These are phyloP conservation scores for Mechanitis mazaeus DNA, from an alignment of 2,888 invertebrate genomes.

Conservation along the genomic window DNA sequence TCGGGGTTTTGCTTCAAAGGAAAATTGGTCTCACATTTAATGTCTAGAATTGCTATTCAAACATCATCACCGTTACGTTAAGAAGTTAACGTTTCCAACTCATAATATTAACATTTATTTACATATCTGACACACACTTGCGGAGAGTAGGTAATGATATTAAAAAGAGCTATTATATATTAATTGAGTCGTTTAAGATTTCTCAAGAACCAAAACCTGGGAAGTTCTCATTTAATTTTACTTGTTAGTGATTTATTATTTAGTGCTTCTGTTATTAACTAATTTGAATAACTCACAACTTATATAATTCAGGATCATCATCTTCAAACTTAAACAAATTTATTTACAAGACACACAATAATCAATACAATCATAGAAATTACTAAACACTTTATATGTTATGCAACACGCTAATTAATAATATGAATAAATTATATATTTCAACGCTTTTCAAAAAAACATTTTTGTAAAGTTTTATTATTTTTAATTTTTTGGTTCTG, in stretches of 20 bases:
- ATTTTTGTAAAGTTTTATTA: too few relatives aligned
- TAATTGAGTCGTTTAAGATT: neutral
- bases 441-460: too few relatives aligned
- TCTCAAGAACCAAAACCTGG: neutral
- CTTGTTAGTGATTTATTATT: neutral
- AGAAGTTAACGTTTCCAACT: neutral
- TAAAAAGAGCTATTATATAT: neutral
- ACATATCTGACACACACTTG: neutral
- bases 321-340: too few relatives aligned
- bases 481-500: too few relatives aligned
- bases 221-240: neutral
- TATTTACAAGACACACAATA: too few relatives aligned
- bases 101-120: neutral
- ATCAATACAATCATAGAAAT: too few relatives aligned
- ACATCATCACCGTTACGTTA: neutral
- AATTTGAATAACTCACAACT: too few relatives aligned
- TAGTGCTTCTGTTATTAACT: too few relatives aligned
- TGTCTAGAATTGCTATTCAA: constrained; percentile 1
- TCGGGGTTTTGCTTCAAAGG: neutral
- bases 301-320: too few relatives aligned
- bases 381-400: too few relatives aligned
- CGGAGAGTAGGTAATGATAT: neutral
- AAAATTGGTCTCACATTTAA: constrained; percentile 1
- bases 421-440: too few relatives aligned
- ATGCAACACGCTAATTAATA: too few relatives aligned